Base-by-base conservation (phyloP, 2,888 invertebrate species). In the Lobophora halterata region DNA sequence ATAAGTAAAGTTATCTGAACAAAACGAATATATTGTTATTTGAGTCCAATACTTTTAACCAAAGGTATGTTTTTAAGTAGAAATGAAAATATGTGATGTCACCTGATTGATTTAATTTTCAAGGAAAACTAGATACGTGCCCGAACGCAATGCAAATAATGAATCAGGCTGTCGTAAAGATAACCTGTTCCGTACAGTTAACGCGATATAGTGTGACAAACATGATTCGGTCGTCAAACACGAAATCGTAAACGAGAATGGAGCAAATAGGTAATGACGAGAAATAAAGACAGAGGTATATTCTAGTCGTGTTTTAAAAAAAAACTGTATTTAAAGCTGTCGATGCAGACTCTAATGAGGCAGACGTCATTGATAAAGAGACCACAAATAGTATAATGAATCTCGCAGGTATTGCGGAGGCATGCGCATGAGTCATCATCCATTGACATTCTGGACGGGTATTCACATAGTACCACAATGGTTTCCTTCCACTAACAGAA, bases 401-500 rank as follows among this genome's bases (percentile, higher is more conserved):
- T 45, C 55, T 53, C 52, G 59, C 62, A 66, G 64, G 63, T 65
- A 64, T 61, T 68, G 67, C 53, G 52, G 49, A 53, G 69, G 65
- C 60, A 66, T 54, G 64, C 51, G 53, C 59, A 58, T 76, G 75
- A 77, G 52, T 77, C 76, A 72, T 40, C 41, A 55, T 48, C 47
- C 64, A 75, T 77, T 76, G 70, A 67, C 64, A 77, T 77, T 75
- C 76, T 58, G 54, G 29, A 44, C 39, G 46, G 35, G 64, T 51
- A 45, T 30, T 34, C 31, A 26, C 20, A 31, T 23, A 41, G 41
- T 47, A 34, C 24, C 40, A 36, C 33, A 31, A 32, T 45, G 29
- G 47, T 52, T 65, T 55, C 61, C 56, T 59, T 53, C 37, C 37
- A 26, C 21, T 40, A 31, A 31, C 28, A 13, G 24, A 36, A 38